Evolutionary conservation across 2,888 invertebrate species (phyloP).

Genomic region (Epinotia demarniana): DNA sequence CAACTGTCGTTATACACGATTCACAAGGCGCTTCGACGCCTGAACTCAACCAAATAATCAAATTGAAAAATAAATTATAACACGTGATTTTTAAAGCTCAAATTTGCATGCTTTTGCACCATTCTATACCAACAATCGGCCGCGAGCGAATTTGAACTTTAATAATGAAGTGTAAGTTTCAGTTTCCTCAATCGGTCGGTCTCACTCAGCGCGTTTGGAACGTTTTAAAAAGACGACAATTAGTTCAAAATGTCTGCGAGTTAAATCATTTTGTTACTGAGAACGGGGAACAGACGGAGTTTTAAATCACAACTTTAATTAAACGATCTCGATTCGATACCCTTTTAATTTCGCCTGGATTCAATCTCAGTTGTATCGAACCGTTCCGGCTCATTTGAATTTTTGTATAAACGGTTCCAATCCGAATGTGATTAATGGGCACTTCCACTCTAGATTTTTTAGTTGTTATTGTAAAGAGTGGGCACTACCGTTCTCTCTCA

Average conservation of each 20-base stretch:
- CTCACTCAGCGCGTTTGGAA: background rate
- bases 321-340: constrained; percentile 42
- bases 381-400: constrained; percentile 41
- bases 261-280: background rate
- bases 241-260: background rate
- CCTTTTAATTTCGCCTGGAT: constrained; percentile 41
- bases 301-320: constrained; percentile 44
- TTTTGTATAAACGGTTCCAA: constrained; percentile 35
- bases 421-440: constrained; percentile 40
- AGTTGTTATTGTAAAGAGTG: constrained; percentile 21
- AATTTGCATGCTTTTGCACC: constrained; percentile 3
- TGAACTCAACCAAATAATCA: background rate
- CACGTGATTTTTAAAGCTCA: background rate
- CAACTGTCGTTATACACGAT: constrained; percentile 20
- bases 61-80: background rate
- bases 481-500: no score
- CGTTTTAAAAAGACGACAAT: background rate
- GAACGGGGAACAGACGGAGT: constrained; percentile 14
- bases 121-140: background rate
- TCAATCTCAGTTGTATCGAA: constrained; percentile 39
- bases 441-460: constrained; percentile 26
- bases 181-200: background rate
- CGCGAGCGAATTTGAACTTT: constrained; percentile 3
- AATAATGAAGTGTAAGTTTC: background rate
- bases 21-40: background rate